Evolutionary conservation across 2,113 vertebrate genomes (phyloP), one percentile per base, ranked within the genome.

Genomic region (Tinamus guttatus): DNA sequence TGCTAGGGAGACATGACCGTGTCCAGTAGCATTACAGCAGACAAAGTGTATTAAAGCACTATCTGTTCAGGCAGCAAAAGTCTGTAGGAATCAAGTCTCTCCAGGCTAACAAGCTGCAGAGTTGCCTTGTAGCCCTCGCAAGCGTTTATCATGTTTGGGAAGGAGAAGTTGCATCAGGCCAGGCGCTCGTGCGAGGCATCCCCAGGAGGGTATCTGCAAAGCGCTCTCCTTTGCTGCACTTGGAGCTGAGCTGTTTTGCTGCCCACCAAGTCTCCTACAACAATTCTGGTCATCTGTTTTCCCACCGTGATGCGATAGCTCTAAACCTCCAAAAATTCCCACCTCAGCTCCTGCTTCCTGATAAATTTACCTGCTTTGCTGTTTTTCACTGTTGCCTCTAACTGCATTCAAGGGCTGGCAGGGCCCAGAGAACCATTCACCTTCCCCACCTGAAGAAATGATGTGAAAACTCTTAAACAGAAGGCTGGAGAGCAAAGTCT

Each of bases 131-230:
- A 47, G 64, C 30, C 41, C 64, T 30, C 28, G 36, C 60, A 41
- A 63, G 73, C 18, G 7, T 70, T 91, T 70, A n/a, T 34, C 74
- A 7, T 0, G 3, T 25, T 32, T 1, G 1, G 41, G 25, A 73
- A 64, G 36, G 19, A 58, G 45, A 17, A 52, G 56, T 36, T 73
- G 38, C 52, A 65, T 20, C 62, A 67, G 62, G 70, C 38, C 77
- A 14, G 60, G 18, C 40, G 6, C 28, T 79, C 60, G 34, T 24
- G 54, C 12, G 7, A 60, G 88, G 38, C 5, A 15, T 84, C 51
- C 73, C 65, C 62, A 24, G 75, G 49, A 81, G 62, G 58, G 58
- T 18, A 67, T 34, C 89, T 90, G 71, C 75, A 87, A 60, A 79
- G 58, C 0, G 4, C 20, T 36, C 13, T 49, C 9, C 20, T 59